These are phyloP conservation scores for Theonella swinhoei DNA, from an alignment of 37 sponge, comb jelly and placozoan species.

Conservation along the genomic window DNA sequence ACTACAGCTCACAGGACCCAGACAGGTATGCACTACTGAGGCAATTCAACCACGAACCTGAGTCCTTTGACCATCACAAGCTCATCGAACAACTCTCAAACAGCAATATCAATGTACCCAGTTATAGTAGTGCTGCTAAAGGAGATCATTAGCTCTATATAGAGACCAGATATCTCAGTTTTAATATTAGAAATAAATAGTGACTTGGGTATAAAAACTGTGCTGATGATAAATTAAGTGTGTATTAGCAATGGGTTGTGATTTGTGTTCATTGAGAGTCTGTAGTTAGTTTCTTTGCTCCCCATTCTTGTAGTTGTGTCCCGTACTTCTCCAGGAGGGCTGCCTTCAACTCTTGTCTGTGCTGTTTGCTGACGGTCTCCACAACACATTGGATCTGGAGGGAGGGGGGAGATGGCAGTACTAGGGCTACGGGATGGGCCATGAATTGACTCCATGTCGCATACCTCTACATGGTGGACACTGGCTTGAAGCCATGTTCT, in stretches of 20 bases:
- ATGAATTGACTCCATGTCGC: too few relatives aligned
- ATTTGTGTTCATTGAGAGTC: neutral
- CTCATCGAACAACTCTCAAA: conserved; percentile 41
- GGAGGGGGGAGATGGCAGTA: too few relatives aligned
- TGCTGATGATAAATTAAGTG: too few relatives aligned
- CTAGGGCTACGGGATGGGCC: too few relatives aligned
- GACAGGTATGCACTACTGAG: conserved; percentile 27
- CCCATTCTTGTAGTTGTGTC: conserved; percentile 30
- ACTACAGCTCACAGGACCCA: conserved; percentile 49
- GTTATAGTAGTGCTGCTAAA: too few relatives aligned
- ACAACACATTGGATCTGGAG: conserved; percentile 61
- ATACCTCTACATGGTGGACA: conserved; percentile 79
- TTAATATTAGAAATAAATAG: too few relatives aligned
- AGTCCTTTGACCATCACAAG: conserved; percentile 66
- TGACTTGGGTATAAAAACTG: too few relatives aligned
- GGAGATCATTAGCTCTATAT: neutral
- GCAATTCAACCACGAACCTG: conserved; percentile 62
- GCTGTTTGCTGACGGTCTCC: conserved; percentile 58
- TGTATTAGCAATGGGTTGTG: too few relatives aligned
- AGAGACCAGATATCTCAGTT: neutral
- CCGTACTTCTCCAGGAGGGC: conserved; percentile 55
- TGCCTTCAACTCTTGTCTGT: conserved; percentile 35
- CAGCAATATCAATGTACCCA: neutral
- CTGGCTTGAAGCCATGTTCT: conserved; percentile 85
- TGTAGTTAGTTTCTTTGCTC: neutral